These are phyloP conservation scores for Pandemis cinnamomeana DNA, from an alignment of 2,888 invertebrate species.

Conservation along the genomic window DNA sequence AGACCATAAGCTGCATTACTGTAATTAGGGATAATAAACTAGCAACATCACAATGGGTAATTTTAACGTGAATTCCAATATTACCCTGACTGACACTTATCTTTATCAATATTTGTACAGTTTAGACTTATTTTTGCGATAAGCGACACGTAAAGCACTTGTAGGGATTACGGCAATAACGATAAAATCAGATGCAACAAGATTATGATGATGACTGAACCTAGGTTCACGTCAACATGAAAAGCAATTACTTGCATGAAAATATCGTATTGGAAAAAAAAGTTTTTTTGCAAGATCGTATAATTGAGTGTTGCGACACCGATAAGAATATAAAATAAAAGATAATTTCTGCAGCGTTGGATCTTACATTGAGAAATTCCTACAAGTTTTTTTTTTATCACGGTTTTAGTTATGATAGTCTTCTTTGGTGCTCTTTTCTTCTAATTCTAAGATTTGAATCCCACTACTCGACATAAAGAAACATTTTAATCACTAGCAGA, in stretches of 20 bases:
- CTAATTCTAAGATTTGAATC: too few species aligned
- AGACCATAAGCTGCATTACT: neutral
- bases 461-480: too few species aligned
- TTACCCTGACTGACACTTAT: constrained; percentile 8
- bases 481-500: too few species aligned
- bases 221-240: neutral
- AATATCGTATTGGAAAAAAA: neutral
- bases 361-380: neutral
- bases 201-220: neutral
- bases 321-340: neutral
- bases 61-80: constrained; percentile 4
- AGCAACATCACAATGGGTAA: neutral
- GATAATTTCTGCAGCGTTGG: neutral
- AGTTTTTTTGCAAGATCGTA: neutral
- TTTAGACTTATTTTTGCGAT: constrained; percentile 11
- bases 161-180: constrained; percentile 5
- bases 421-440: too few species aligned
- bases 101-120: constrained; percentile 5
- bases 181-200: constrained; percentile 1
- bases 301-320: neutral
- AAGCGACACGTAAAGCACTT: neutral
- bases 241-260: neutral
- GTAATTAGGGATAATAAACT: neutral
- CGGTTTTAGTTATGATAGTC: too few species aligned
- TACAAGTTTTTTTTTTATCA: neutral